Percentiles rank a stretch among this genome's conserved stretches.
Evolutionary conservation across 2,888 invertebrate species (phyloP).

Genomic region (Drosophila kuntzei): DNA sequence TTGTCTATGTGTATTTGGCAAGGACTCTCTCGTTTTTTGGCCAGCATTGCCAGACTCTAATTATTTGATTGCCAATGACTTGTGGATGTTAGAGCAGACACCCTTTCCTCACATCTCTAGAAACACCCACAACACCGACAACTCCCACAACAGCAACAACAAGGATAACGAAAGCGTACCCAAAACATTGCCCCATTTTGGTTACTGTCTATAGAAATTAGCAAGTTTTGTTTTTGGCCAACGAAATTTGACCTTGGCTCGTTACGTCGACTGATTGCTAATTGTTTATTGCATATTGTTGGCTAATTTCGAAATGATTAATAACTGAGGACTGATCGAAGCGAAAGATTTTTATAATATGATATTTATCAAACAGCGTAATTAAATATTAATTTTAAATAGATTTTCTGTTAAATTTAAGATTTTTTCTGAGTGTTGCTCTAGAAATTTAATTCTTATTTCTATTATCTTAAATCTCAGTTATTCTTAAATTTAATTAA

Average conservation of each 20-base stretch:
- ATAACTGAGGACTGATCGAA: neutral
- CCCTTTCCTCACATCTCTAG: neutral
- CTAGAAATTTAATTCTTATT: too few relatives aligned
- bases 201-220: constrained; percentile 43
- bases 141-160: constrained; percentile 14
- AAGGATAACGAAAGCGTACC: constrained; percentile 12
- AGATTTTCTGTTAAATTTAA: neutral
- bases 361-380: neutral
- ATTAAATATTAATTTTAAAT: neutral
- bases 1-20: constrained; percentile 28
- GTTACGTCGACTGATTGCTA: constrained; percentile 48
- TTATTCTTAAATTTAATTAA: too few relatives aligned
- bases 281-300: constrained; percentile 42
- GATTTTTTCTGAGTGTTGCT: neutral
- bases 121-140: constrained; percentile 13
- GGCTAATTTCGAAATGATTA: neutral
- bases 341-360: neutral
- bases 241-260: constrained; percentile 49
- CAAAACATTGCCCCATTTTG: constrained; percentile 39
- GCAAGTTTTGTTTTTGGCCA: constrained; percentile 42
- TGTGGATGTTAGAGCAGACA: constrained; percentile 41
- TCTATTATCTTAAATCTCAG: too few relatives aligned
- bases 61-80: constrained; percentile 75
- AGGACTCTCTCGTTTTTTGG: constrained; percentile 42
- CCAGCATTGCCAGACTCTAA: constrained; percentile 70